These are phyloP conservation scores for Agonopterix alstromeriana DNA, from an alignment of 2,888 invertebrate genomes.

Conservation along the genomic window DNA sequence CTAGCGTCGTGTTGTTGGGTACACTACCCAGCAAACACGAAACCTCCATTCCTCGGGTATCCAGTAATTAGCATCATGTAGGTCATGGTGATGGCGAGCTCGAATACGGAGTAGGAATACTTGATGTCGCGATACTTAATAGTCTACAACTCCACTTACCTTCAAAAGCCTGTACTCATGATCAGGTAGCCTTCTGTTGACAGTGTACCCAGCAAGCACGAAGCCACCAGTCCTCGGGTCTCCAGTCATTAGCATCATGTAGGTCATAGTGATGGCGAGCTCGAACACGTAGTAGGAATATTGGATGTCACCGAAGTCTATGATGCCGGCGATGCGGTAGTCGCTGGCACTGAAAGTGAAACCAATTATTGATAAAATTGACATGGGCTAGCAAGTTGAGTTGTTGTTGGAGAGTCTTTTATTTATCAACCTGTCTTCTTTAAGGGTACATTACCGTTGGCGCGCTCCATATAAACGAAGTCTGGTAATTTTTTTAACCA, in stretches of 20 bases:
- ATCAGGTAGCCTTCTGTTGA: constrained; percentile 74
- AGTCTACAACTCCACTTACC: constrained; percentile 67
- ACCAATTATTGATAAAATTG: too few relatives aligned
- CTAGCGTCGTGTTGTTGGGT: constrained; percentile 66
- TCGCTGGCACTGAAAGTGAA: constrained; percentile 31
- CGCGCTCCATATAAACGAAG: too few relatives aligned
- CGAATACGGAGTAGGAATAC: constrained; percentile 85
- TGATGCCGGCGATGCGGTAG: constrained; percentile 80
- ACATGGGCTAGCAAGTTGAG: too few relatives aligned
- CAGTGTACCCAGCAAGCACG: constrained; percentile 87
- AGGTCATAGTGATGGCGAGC: constrained; percentile 87
- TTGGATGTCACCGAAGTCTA: constrained; percentile 93
- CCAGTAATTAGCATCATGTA: constrained; percentile 86
- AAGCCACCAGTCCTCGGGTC: constrained; percentile 79
- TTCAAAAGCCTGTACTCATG: constrained; percentile 81
- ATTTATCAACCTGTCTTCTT: too few relatives aligned
- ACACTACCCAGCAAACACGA: constrained; percentile 89
- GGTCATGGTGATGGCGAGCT: constrained; percentile 87
- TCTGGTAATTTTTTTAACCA: too few relatives aligned
- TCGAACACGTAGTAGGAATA: constrained; percentile 87
- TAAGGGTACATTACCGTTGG: too few relatives aligned
- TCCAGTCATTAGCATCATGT: constrained; percentile 84
- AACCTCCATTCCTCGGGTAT: constrained; percentile 77
- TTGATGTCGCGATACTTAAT: constrained; percentile 93
- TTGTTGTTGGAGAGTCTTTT: too few relatives aligned